phyloP scores from a whole-genome alignment of 2,113 vertebrate species.

The Panurus biarmicus region DNA sequence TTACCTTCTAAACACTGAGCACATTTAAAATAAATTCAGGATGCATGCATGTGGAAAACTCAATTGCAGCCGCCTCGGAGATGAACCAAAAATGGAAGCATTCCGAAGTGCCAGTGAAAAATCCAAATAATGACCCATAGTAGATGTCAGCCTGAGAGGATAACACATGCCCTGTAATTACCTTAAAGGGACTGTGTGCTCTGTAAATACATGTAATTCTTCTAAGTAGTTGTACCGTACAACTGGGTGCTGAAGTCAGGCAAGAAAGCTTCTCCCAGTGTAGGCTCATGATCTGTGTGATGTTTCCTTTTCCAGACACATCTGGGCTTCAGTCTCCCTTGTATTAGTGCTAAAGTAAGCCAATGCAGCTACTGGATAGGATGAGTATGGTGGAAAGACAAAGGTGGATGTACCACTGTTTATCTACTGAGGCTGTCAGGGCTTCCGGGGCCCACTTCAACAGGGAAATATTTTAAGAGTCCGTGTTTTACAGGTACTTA shows the following conservation, averaged over 20 bases:
- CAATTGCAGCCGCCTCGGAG: neutral
- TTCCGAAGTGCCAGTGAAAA: neutral
- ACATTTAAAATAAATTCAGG: slow-evolving; percentile 28
- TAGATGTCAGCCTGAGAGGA: neutral
- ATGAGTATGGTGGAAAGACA: neutral
- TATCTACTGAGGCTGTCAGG: neutral
- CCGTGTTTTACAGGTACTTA: neutral
- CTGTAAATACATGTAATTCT: neutral
- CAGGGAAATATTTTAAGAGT: neutral
- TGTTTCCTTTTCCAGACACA: neutral
- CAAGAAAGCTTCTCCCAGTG: neutral
- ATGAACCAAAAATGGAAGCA: neutral
- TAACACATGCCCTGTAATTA: neutral
- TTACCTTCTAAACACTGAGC: slow-evolving; percentile 29
- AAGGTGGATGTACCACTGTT: neutral
- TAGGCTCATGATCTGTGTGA: neutral
- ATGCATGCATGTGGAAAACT: slow-evolving; percentile 5
- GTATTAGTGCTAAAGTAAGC: neutral
- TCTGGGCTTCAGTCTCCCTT: neutral
- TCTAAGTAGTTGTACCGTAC: neutral
- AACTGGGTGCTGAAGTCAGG: neutral
- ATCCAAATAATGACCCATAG: neutral
- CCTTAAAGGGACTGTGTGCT: neutral
- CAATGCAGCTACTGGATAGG: neutral
- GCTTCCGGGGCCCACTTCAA: neutral